Base-by-base conservation (phyloP, 2,888 invertebrate species). In the Patella caerulea region DNA sequence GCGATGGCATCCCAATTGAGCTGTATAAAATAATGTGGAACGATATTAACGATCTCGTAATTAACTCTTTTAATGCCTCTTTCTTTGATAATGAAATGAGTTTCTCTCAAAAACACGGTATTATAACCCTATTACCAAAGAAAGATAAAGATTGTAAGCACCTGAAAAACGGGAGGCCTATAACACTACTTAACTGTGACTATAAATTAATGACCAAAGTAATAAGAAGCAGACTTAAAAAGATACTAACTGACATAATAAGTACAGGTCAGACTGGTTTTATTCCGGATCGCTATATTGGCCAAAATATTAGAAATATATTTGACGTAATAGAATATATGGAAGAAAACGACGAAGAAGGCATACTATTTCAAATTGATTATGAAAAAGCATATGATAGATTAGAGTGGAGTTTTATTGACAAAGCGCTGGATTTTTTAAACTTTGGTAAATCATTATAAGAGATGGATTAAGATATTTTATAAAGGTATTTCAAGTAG, bases 191-290 rank as follows among this genome's bases (percentile, higher is more conserved):
- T 15, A 80, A 76, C 72, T 29, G 19, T 12, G 80, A 76, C 53
- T 80, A 80, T 45, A 80, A 78, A 78, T 65, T 78, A 34, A 29
- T 59, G 17, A 52, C 80, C 12, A 24, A 75, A 70, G 56, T 53
- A n/a, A 17, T 80, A 19, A 70, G 78, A 2, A 19, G 59, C 15
- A 70, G 80, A 74, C 34, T 78, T n/a, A 78, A 78, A 74, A 17
- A 29, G 12, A 3, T 76, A 15, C 24, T 78, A 53, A 59, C 69
- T 17, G 54, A 59, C 71, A 73, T 76, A n/a, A 80, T 80, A 17
- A 65, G 76, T 53, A 34, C 34, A n/a, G n/a, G n/a, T n/a, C n/a
- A n/a, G n/a, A n/a, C n/a, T n/a, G n/a, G n/a, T n/a, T n/a, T n/a
- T n/a, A n/a, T n/a, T n/a, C n/a, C n/a, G n/a, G n/a, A n/a, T n/a